phyloP scores from a whole-genome alignment of 1,140 invertebrate genomes.

The Pachyrhynchus sulphureomaculatus region DNA sequence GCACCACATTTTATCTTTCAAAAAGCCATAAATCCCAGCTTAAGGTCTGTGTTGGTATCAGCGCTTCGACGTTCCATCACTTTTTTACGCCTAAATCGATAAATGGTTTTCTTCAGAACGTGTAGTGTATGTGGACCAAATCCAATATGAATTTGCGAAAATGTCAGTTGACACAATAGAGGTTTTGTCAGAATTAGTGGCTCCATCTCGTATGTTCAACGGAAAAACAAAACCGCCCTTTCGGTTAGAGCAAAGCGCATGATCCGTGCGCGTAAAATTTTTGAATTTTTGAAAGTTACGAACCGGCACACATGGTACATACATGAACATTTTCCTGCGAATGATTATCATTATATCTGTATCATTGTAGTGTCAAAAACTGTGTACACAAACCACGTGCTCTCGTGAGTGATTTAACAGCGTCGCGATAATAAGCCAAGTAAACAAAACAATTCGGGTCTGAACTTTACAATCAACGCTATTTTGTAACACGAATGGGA shows the following conservation, averaged over 20 bases:
- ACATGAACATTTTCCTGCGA: no score
- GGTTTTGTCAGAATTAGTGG: background rate
- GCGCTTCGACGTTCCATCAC: background rate
- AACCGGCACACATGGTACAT: no score
- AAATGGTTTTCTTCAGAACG: constrained; percentile 10
- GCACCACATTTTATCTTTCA: constrained; percentile 1
- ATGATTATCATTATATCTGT: no score
- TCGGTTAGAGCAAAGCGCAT: no score
- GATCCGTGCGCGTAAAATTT: no score
- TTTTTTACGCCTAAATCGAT: constrained; percentile 15
- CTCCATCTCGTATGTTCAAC: background rate
- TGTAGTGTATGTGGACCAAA: background rate
- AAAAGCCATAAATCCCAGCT: constrained; percentile 11
- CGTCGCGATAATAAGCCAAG: constrained; percentile 11
- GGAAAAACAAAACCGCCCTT: no score
- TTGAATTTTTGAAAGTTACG: no score
- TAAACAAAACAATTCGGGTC: constrained; percentile 18
- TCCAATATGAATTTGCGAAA: background rate
- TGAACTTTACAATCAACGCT: constrained; percentile 5
- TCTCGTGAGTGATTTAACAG: background rate
- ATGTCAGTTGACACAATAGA: background rate
- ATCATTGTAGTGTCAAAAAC: background rate
- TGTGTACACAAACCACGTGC: constrained; percentile 15
- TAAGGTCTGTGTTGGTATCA: background rate
- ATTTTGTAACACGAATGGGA: background rate